Evolutionary conservation across 64 coral and sea anemone genomes (phyloP).

Genomic region (Stichodactyla mertensii): DNA sequence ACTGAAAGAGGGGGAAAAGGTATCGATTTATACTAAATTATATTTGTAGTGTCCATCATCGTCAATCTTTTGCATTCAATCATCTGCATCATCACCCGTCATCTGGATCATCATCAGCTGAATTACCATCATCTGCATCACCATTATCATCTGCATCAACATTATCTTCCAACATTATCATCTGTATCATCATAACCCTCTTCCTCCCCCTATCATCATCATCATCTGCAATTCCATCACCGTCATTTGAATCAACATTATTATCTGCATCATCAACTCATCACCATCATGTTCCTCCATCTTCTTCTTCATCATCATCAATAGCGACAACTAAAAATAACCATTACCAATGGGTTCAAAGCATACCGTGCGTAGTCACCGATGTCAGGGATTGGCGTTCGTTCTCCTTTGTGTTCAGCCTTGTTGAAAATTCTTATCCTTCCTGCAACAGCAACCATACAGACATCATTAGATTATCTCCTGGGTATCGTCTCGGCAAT

Average conservation of each 20-base stretch:
- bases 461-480: too few species aligned
- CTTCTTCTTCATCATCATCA: not conserved
- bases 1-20: constrained; percentile 21
- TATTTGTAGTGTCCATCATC: not conserved
- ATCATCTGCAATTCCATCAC: not conserved
- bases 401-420: constrained; percentile 73
- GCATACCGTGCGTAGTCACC: constrained; percentile 45
- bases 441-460: constrained; percentile 31
- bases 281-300: not conserved
- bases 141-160: not conserved
- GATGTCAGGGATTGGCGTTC: constrained; percentile 80
- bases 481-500: too few species aligned
- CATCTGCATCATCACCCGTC: too few species aligned
- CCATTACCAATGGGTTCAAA: not conserved
- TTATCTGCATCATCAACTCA: not conserved
- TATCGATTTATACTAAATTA: not conserved
- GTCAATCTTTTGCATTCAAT: not conserved
- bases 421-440: constrained; percentile 82
- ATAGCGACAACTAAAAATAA: not conserved
- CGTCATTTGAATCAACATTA: not conserved
- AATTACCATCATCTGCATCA: not conserved
- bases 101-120: not conserved
- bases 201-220: not conserved
- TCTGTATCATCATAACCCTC: not conserved
- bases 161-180: not conserved